phyloP scores from a whole-genome alignment of 2,113 vertebrate species.

The Numenius arquata region DNA sequence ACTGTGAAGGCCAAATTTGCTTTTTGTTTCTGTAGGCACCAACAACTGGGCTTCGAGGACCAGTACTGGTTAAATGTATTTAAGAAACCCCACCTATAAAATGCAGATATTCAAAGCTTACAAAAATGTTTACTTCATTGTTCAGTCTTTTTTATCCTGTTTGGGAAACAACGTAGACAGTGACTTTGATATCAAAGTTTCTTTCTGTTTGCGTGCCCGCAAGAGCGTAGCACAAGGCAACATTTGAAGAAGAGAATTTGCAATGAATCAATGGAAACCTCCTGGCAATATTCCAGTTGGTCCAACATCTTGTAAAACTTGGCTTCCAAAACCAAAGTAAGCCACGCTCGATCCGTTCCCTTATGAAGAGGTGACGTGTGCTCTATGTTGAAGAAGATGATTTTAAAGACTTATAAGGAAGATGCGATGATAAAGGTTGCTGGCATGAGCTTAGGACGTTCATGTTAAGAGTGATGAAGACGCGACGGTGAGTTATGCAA shows the following conservation, averaged over 20 bases:
- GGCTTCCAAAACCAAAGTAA: background rate
- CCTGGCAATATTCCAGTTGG: background rate
- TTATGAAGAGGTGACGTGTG: background rate
- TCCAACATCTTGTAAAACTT: background rate
- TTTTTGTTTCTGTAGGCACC: background rate
- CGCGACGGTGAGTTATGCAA: background rate
- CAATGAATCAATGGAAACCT: background rate
- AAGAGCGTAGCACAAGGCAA: background rate
- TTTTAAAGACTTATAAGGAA: background rate
- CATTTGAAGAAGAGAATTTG: background rate
- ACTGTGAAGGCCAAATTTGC: background rate
- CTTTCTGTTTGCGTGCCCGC: background rate
- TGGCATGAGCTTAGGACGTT: background rate
- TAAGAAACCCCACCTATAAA: background rate
- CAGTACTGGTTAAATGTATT: background rate
- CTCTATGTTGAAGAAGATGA: background rate
- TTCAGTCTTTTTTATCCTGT: background rate
- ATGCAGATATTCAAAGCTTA: background rate
- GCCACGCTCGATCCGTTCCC: fast-evolving
- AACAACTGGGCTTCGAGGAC: background rate
- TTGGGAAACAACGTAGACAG: background rate
- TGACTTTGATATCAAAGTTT: background rate
- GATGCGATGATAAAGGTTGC: background rate
- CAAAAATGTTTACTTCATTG: background rate
- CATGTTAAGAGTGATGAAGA: background rate